Base-by-base conservation (phyloP, 2,888 invertebrate species). In the Tridacna gigas region DNA sequence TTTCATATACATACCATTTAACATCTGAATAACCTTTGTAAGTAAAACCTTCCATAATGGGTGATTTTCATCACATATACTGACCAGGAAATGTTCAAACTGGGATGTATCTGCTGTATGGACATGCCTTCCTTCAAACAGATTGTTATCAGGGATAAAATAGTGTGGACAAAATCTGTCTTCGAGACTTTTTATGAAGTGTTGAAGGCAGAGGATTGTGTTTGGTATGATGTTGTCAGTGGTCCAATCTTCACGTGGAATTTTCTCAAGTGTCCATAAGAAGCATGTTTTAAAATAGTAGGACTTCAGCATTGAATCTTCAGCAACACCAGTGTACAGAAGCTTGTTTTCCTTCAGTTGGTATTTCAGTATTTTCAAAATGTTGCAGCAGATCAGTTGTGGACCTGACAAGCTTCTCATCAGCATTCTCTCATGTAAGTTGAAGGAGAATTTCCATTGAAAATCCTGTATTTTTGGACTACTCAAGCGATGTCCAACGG, bases 391-490 rank as follows among this genome's bases (percentile, higher is more conserved):
- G 13, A 67, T 11, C 28, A 67, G 13, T 37, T 67, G 67, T 7
- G 25, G 28, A 11, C 67, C 67, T 25, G 26, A 26, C 5, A 67
- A 28, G 37, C 37, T 11, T 28, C 37, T 26, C 67, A 67, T 28
- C 12, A 67, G 3, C 2, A 3, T 37, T 11, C 67, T 67, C 37
- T 67, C 67, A 3, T 67, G 67, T 67, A 67, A 28, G 37, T 67
- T 67, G 20, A 67, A 67, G 20, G 67, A 67, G 13, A 67, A 67
- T 67, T 28, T 25, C 67, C 67, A 67, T 37, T 67, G 28, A 20
- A 9, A 28, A 28, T 28, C 26, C 5, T 20, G 28, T 28, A 28
- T 12, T 28, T 28, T 20, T 11, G 20, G 1, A 20, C 37, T 28
- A 20, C 67, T 67, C 20, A 20, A 3, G 11, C 28, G 26, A 67